Conservation (phyloP, 1,140 invertebrate genomes). For the Euura lappo region DNA sequence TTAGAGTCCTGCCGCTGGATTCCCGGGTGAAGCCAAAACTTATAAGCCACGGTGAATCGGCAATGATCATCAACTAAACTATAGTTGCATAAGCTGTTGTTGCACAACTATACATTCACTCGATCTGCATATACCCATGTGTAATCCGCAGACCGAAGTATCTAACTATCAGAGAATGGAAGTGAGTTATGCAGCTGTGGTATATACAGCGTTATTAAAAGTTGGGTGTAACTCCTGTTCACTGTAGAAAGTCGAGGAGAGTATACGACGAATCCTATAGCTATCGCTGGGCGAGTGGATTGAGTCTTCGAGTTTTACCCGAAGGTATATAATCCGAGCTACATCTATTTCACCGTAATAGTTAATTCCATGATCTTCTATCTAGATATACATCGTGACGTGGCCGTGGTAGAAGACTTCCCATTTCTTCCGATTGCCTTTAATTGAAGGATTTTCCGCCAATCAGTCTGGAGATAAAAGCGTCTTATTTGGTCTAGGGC, state of each 20-base stretch:
- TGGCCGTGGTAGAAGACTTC: neutral
- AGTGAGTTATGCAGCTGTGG: neutral
- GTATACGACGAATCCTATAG: neutral
- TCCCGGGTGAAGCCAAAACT: no score
- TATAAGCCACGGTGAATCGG: no score
- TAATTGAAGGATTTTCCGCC: neutral
- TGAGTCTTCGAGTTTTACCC: conserved; percentile 1
- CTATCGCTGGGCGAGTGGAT: neutral
- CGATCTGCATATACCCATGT: no score
- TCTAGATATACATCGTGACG: neutral
- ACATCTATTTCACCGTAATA: neutral
- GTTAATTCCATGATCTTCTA: neutral
- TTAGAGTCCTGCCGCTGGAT: no score
- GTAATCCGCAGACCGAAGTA: no score
- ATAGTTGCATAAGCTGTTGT: no score
- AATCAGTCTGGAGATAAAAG: neutral
- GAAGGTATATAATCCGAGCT: neutral
- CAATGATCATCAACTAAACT: no score
- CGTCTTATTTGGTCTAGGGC: neutral
- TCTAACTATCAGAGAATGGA: neutral
- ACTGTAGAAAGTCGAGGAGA: neutral
- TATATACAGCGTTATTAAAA: neutral
- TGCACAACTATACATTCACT: no score
- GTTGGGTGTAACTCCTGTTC: neutral
- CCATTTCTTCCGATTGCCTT: neutral